Base-by-base conservation (phyloP, 2,113 vertebrate genomes). In the Mixornis gularis region DNA sequence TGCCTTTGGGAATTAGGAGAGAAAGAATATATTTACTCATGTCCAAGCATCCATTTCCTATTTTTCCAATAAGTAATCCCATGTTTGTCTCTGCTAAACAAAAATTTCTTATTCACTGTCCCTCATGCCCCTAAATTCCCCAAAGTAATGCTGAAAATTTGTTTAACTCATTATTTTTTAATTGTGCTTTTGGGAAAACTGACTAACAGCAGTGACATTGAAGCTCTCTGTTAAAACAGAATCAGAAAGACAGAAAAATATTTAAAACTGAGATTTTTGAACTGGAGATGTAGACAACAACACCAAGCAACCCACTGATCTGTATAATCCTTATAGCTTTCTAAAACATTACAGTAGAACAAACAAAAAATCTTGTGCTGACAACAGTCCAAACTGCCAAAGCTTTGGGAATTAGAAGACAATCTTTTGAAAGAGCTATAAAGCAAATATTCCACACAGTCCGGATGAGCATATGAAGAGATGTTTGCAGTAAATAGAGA, bases 1-100 rank as follows among this genome's bases (percentile, higher is more conserved):
- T 63, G 76, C 71, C 77, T 79, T 34, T 92, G 80, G 89, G 80
- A 92, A 90, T 83, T 83, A 58, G 24, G 56, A 74, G 18, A 92
- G 46, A 80, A 81, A 68, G 10, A 68, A 18, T 64, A 3, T 24
- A 49, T 87, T 93, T 73, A 84, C 34, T 53, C 53, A 58, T 6
- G 13, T 25, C 34, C 60, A 79, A 93, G n/a, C 44, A 84, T 46
- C 32, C 24, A 36, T 68, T 93, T 90, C 49, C 87, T 78, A 71
- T 71, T 53, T 92, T 93, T 89, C 77, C 92, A 94, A 17, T 90
- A 63, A 80, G 32, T 76, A 94, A 93, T 89, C 36, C 49, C 29
- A 15, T 84, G 66, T 84, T 92, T 95, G 51, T 81, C 62, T 81
- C 58, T 49, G 24, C 49, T 51, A 34, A 43, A 85, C 53, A 74